Evolutionary conservation across 2,113 vertebrate genomes (phyloP), one percentile per base, ranked within the genome.

Genomic region (Chaetodon auriga): DNA sequence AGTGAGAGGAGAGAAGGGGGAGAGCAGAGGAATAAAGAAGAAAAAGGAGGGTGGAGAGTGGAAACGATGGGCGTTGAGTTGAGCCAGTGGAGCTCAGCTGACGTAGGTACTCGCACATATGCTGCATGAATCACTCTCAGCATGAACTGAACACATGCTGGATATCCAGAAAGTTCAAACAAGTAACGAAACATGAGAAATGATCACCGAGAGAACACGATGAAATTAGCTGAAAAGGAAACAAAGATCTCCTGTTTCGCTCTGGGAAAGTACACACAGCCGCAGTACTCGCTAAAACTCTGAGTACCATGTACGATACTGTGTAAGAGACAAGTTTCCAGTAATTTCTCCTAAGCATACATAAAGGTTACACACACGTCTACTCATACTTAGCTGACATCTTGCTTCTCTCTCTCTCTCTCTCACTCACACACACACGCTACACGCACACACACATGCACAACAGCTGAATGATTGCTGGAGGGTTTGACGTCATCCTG

Each of bases 401-500:
- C 55, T 58, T 30, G 9, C 16, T 45, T 19, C 25, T 38, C 15
- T 16, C 38, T 9, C 54, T 53, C 62, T 60, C 16, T 8, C 6
- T 11, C 8, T 13, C 1, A n/a, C 6, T 8, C 30, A 15, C 46
- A 51, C 55, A 69, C 54, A 30, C 30, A 46, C 21, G 35, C 15
- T 55, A 30, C 30, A 46, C 21, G 35, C 15, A 51, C 4, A 46
- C 5, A 43, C 10, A 41, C 58, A 36, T 6, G 49, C 5, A 18
- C 57, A 71, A 7, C 10, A 49, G 58, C 1, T 54, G 19, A 58
- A 49, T 10, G 53, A 76, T n/a, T 58, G 21, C 21, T n/a, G 7
- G 4, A 68, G 16, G 35, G 46, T 64, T 66, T 83, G 65, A 86
- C 46, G 62, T 80, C 79, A 80, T 73, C 48, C 15, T 4, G 4